Evolutionary conservation across 2,797 vertebrate species (phyloP).

Genomic region (Hephaestus fuliginosus): DNA sequence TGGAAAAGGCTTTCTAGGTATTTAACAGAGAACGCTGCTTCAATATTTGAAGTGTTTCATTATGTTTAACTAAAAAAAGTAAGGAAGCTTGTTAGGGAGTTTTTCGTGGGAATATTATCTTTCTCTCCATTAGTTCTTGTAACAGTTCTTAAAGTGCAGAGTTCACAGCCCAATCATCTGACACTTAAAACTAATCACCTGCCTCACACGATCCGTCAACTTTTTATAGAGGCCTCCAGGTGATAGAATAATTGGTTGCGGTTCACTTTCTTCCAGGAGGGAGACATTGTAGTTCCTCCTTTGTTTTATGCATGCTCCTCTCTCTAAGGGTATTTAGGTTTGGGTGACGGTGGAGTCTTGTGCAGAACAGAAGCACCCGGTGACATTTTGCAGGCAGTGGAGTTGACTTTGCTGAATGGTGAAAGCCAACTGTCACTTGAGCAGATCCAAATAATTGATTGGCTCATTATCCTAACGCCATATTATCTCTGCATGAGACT

Average conservation of each 20-base stretch:
- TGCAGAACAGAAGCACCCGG: slow-evolving; percentile 49
- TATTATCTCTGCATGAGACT: slow-evolving; percentile 67
- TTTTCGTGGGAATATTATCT: slow-evolving; percentile 66
- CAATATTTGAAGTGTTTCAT: slow-evolving; percentile 67
- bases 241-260: slow-evolving; percentile 80
- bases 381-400: slow-evolving; percentile 53
- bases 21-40: slow-evolving; percentile 59
- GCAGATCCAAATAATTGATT: slow-evolving; percentile 75
- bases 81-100: slow-evolving; percentile 64
- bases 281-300: slow-evolving; percentile 65
- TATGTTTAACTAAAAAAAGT: slow-evolving; percentile 56
- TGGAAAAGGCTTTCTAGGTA: slow-evolving; percentile 44
- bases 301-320: slow-evolving; percentile 50
- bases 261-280: slow-evolving; percentile 71
- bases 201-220: slow-evolving; percentile 72
- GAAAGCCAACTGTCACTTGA: slow-evolving; percentile 68
- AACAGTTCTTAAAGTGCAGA: slow-evolving; percentile 68
- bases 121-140: slow-evolving; percentile 64
- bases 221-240: slow-evolving; percentile 73
- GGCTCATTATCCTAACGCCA: slow-evolving; percentile 69
- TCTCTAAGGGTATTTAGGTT: slow-evolving; percentile 64
- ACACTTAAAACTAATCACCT: slow-evolving; percentile 80
- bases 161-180: slow-evolving; percentile 78
- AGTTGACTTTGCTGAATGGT: slow-evolving; percentile 54
- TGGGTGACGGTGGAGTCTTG: slow-evolving; percentile 42